Evolutionary conservation across 1,140 invertebrate species (phyloP).

Genomic region (Ganaspis sp.): DNA sequence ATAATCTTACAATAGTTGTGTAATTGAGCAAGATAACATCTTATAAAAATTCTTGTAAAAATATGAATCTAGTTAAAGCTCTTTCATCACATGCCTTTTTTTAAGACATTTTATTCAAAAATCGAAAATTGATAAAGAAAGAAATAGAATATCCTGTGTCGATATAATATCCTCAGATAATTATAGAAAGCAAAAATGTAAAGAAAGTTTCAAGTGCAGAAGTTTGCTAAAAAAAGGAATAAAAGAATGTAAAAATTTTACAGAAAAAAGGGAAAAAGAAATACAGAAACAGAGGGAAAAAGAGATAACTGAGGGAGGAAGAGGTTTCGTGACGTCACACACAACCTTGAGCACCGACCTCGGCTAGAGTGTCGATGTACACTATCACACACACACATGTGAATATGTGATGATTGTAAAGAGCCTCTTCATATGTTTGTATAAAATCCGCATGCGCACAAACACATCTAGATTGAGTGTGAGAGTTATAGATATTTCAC

Average conservation of each 20-base stretch:
- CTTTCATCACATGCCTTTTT: no score
- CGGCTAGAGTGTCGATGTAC: constrained; percentile 69
- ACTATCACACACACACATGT: constrained; percentile 50
- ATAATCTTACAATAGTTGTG: no score
- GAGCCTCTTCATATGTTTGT: background rate
- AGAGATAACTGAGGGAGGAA: constrained; percentile 47
- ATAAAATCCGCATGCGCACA: background rate
- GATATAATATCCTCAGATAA: background rate
- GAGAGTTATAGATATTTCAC: no score
- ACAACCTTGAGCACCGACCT: constrained; percentile 74
- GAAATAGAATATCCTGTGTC: background rate
- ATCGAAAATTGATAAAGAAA: no score
- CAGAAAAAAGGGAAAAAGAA: constrained; percentile 16
- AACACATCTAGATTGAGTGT: background rate
- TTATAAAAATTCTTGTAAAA: no score
- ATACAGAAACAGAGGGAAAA: constrained; percentile 5
- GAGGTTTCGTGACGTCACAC: constrained; percentile 67
- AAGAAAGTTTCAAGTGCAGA: background rate
- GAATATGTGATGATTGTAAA: background rate
- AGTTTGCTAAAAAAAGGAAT: background rate
- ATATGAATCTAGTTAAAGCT: no score
- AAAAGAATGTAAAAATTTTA: background rate
- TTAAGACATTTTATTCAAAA: no score
- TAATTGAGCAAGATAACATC: no score
- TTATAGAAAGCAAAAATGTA: background rate